Base-by-base conservation (phyloP, 2,888 invertebrate genomes). In the Ernsta delagoae region DNA sequence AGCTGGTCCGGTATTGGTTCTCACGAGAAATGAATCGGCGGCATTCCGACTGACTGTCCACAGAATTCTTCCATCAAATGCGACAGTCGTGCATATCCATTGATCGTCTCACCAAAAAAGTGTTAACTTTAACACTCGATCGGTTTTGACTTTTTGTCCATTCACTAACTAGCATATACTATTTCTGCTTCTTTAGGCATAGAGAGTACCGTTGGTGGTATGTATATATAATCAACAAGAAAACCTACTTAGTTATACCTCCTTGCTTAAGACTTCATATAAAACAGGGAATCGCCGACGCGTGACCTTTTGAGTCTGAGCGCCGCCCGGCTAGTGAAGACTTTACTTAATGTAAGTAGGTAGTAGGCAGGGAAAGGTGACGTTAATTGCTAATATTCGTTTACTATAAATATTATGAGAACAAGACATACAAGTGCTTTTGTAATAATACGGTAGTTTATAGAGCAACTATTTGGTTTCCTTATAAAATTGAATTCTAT, bases 1-100 rank as follows among this genome's bases (percentile, higher is more conserved):
- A 75, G 73, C 79, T 75, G 76, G 77, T 78, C 77, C 73, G 75
- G 75, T 75, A 80, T 81, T 76, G 83, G 87, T 92, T 93, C 93
- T 92, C 93, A 92, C 92, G 93, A 92, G 90, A 92, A 92, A 84
- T 87, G 81, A 84, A 81, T 80, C 82, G 82, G 80, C 82, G 83
- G 85, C 87, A 91, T 90, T 90, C 86, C 86, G 77, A 84, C 79
- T 86, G 88, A 84, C 79, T 86, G 88, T 89, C 87, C 83, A 87
- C 85, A 82, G 87, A 86, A 84, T 84, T 86, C 83, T 85, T 84
- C 67, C 76, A 82, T 80, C 83, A 90, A 92, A 92, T 79, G 86
- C 87, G 78, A 89, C 88, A 92, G 88, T 93, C 92, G 93, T 93
- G 93, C 93, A 92, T 93, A 82, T 87, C 92, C 85, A 81, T 79